These are phyloP conservation scores for Gymnoscelis rufifasciata DNA, from an alignment of 2,888 invertebrate genomes.

Conservation along the genomic window DNA sequence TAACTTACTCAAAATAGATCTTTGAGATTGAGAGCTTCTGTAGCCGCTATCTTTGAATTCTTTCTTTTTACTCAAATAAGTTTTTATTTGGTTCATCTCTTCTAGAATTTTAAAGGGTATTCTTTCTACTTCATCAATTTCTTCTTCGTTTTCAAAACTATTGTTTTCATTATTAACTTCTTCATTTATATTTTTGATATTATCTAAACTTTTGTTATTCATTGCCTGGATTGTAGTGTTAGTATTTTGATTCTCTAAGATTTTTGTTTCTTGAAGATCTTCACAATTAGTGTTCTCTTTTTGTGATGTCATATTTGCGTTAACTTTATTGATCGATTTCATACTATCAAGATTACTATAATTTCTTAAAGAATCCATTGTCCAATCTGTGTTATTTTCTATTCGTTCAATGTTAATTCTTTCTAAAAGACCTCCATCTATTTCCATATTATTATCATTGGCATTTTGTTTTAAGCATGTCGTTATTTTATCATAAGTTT, in stretches of 20 bases:
- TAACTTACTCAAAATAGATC: constrained; percentile 36
- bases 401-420: background rate
- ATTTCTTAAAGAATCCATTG: background rate
- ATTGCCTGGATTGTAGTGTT: too few species aligned
- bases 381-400: constrained; percentile 2
- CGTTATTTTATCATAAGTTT: too few species aligned
- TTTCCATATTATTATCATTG: background rate
- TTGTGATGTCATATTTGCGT: too few species aligned
- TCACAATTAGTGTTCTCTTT: too few species aligned
- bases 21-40: constrained; percentile 45
- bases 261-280: too few species aligned
- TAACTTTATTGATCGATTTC: too few species aligned
- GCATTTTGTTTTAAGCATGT: too few species aligned
- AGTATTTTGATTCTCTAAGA: too few species aligned
- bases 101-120: constrained; percentile 62
- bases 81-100: constrained; percentile 55
- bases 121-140: constrained; percentile 30
- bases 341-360: background rate
- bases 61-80: constrained; percentile 38
- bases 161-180: constrained; percentile 4
- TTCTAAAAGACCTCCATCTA: background rate
- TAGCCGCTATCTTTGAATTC: constrained; percentile 47
- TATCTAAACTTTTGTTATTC: too few species aligned
- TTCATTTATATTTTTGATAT: too few species aligned
- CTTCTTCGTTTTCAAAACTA: constrained; percentile 10